Percentiles rank a stretch among this genome's conserved stretches.
phyloP scores from a whole-genome alignment of 2,888 invertebrate genomes.

The Lypha dubia region DNA sequence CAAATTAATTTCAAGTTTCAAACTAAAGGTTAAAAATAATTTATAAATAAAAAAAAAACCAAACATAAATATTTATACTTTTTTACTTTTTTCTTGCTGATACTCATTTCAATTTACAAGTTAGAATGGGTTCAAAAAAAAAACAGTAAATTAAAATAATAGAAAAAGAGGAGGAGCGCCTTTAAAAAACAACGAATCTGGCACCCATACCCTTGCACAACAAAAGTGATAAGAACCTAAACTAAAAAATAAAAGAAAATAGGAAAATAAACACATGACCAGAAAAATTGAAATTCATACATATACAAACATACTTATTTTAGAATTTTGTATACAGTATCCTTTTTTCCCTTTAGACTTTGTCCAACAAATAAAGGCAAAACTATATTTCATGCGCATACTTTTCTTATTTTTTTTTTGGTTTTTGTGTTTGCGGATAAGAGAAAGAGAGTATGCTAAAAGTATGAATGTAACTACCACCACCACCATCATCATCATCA shows the following conservation, averaged over 20 bases:
- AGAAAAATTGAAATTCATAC: slow-evolving; percentile 38
- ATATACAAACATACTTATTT: slow-evolving; percentile 1
- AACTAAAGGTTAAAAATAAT: slow-evolving; percentile 59
- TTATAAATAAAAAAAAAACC: slow-evolving; percentile 44
- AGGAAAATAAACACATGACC: slow-evolving; percentile 42
- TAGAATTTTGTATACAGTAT: slow-evolving; percentile 34
- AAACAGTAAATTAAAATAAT: slow-evolving; percentile 10
- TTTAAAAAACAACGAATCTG: slow-evolving; percentile 9
- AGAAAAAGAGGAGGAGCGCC: slow-evolving; percentile 55
- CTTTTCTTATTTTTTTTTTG: too few relatives aligned
- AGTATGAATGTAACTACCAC: slow-evolving; percentile 44
- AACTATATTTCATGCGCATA: slow-evolving; percentile 66
- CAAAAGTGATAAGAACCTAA: slow-evolving; percentile 7
- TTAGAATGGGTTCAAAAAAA: slow-evolving; percentile 16
- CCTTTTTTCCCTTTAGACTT: slow-evolving; percentile 51
- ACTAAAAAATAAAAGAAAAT: background rate
- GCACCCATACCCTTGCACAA: background rate
- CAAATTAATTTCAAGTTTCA: slow-evolving; percentile 47
- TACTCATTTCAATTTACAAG: slow-evolving; percentile 40
- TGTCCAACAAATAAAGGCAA: slow-evolving; percentile 31
- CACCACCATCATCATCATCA: too few relatives aligned
- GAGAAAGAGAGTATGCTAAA: slow-evolving; percentile 53
- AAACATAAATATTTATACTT: slow-evolving; percentile 35
- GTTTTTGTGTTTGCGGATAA: slow-evolving; percentile 26
- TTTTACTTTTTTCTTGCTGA: background rate